Evolutionary conservation across 2,113 vertebrate species (phyloP), one percentile per base, ranked within the genome.

Genomic region (Taurulus bubalis): DNA sequence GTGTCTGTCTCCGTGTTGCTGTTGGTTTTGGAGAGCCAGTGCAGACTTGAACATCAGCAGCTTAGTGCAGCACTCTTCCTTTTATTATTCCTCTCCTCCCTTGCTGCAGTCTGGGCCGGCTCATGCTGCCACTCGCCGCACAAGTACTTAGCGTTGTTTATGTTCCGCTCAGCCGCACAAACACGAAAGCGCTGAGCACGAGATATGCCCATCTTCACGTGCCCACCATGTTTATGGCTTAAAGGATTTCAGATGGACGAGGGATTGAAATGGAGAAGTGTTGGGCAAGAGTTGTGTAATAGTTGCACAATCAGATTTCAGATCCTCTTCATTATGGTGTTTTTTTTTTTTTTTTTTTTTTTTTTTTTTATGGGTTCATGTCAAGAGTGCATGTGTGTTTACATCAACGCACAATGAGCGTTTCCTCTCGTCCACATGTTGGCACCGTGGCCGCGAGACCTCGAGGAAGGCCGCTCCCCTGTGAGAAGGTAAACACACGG

Each of bases 41-140:
- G 89, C 84, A 92, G 90, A 94, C 93, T 92, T 91, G 93, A 94
- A 90, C 74, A 32, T 69, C 62, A 49, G 53, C 45, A 67, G 62
- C 75, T 89, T 51, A 67, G 72, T 38, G 71, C 7, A n/a, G 68
- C 74, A 72, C 71, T 82, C 80, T 69, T 76, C 75, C 71, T 18
- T n/a, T 75, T 73, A 79, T 88, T 87, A 34, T 78, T 72, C 49
- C 51, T 42, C 70, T 58, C 36, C 68, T 74, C 59, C 42, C 18
- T 38, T 1, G n/a, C 77, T 89, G 82, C 15, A 85, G 88, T 92
- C 53, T 0, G 65, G 88, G 47, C 87, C 75, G 86, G 85, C 83
- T 90, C 53, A n/a, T n/a, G n/a, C n/a, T n/a, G n/a, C n/a, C n/a
- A n/a, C n/a, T 74, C 26, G 38, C 75, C 38, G 10, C 80, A 72